Conservation (phyloP, 1,140 invertebrate genomes). For the Calliopsis andreniformis region DNA sequence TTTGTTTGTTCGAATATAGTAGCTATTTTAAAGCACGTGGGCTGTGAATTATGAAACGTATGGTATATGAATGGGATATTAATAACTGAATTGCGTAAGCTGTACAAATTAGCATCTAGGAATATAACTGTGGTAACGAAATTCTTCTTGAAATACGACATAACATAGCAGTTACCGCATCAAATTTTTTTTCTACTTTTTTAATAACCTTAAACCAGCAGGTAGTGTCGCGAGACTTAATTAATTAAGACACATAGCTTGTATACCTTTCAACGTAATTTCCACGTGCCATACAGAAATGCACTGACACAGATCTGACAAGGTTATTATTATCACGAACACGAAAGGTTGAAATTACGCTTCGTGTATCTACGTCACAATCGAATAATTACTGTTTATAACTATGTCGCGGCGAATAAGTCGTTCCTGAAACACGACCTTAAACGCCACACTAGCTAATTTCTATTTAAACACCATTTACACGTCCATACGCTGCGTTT, state of each 20-base stretch:
- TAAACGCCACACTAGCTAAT: constrained; percentile 11
- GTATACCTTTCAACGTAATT: constrained; percentile 6
- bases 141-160: not conserved
- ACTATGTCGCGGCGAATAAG: not conserved
- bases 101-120: constrained; percentile 9
- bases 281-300: constrained; percentile 4
- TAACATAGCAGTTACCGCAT: not conserved
- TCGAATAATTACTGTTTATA: constrained; percentile 36
- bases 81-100: too few relatives aligned
- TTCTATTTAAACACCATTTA: not conserved
- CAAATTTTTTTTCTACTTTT: not conserved
- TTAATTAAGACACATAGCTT: not conserved
- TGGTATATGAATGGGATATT: too few relatives aligned
- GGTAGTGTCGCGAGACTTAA: not conserved
- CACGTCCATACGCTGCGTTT: not conserved
- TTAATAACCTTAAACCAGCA: not conserved
- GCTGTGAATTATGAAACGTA: too few relatives aligned
- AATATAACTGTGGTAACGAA: not conserved
- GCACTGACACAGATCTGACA: constrained; percentile 28
- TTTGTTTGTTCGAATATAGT: too few relatives aligned
- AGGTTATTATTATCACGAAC: constrained; percentile 30
- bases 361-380: constrained; percentile 27
- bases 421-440: not conserved
- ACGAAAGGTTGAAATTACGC: constrained; percentile 22
- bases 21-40: too few relatives aligned